Evolutionary conservation across 2,797 vertebrate species (phyloP).

Genomic region (Myotis pilosus): DNA sequence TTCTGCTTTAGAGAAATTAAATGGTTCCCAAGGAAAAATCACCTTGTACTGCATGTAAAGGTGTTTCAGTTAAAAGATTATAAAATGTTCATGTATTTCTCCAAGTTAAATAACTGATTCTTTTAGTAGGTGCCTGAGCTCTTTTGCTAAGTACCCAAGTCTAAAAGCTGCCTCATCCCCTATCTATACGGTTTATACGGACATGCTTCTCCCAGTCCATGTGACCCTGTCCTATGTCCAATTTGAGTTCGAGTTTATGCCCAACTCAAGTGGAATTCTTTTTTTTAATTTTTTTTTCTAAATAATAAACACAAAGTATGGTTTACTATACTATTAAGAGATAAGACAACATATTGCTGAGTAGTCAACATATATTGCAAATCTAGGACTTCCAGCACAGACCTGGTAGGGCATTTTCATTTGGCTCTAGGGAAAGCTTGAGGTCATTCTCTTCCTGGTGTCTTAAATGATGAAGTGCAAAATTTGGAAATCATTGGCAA

Average conservation of each 20-base stretch:
- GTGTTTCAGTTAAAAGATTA: neutral
- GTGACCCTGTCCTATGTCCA: neutral
- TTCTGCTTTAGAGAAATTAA: neutral
- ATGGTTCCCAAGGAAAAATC: neutral
- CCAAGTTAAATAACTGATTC: neutral
- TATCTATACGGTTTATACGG: neutral
- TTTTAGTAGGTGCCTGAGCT: neutral
- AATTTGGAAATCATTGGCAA: conserved; percentile 25
- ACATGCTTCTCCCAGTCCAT: neutral
- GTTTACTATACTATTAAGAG: neutral
- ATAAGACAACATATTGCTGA: neutral
- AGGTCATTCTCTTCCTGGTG: conserved; percentile 30
- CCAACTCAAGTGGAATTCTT: neutral
- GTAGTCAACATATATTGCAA: neutral
- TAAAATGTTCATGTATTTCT: neutral
- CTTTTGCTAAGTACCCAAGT: neutral
- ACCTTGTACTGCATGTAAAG: neutral
- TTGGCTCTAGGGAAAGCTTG: neutral
- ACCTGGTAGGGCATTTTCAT: conserved; percentile 34
- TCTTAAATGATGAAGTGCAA: conserved; percentile 39
- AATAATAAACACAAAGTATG: neutral
- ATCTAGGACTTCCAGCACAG: neutral
- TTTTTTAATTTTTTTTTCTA: neutral
- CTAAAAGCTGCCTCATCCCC: neutral
- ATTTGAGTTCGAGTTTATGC: neutral